These are phyloP conservation scores for Cairina moschata DNA, from an alignment of 2,113 vertebrate genomes.

Conservation along the genomic window DNA sequence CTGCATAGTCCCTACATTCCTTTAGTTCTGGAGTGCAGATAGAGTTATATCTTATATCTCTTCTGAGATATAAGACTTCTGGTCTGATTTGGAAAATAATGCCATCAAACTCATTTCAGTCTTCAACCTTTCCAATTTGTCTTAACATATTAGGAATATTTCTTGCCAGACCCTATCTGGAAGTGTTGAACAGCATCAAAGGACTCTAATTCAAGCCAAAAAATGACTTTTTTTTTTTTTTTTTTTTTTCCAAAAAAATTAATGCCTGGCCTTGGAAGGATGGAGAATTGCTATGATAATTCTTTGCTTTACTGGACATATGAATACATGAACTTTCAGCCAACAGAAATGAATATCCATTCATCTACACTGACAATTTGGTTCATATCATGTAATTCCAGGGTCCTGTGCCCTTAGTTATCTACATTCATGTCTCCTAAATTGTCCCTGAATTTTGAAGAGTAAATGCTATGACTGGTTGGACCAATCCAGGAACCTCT, in stretches of 20 bases:
- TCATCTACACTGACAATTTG: neutral
- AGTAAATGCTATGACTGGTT: neutral
- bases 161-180: slow-evolving; percentile 33
- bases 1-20: neutral
- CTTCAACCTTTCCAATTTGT: neutral
- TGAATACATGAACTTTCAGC: neutral
- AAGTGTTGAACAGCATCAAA: slow-evolving; percentile 46
- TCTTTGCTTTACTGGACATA: neutral
- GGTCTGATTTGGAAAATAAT: neutral
- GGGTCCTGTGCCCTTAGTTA: neutral
- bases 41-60: neutral
- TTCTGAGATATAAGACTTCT: neutral
- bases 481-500: neutral
- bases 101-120: neutral
- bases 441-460: neutral
- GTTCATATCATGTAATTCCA: neutral
- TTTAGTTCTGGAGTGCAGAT: neutral
- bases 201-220: neutral
- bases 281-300: neutral
- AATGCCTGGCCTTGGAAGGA: neutral
- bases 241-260: slow-evolving; percentile 4
- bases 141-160: neutral
- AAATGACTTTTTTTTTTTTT: neutral
- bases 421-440: neutral
- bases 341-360: neutral